Percentiles rank a stretch among this genome's conserved stretches.
phyloP scores from a whole-genome alignment of 2,797 vertebrate species.

The Phalloptychus januarius region DNA sequence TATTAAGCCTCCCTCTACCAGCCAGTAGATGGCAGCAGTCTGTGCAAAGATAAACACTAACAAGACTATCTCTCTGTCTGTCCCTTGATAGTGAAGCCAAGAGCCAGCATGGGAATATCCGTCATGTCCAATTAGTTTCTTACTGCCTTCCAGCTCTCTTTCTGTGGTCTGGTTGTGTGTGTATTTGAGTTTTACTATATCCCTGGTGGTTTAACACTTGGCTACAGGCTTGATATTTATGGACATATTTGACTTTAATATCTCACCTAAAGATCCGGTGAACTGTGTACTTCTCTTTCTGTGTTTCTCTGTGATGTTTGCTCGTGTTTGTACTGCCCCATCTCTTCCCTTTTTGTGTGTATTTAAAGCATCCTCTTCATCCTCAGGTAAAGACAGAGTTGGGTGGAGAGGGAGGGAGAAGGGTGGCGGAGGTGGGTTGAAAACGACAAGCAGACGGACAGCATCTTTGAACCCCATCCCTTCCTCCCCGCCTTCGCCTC shows the following conservation, averaged over 20 bases:
- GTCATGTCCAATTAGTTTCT: slow-evolving; percentile 50
- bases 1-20: background rate
- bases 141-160: slow-evolving; percentile 22
- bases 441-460: slow-evolving; percentile 63
- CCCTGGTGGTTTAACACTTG: slow-evolving; percentile 29
- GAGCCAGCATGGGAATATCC: slow-evolving; percentile 52
- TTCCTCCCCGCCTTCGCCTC: slow-evolving; percentile 56
- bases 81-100: slow-evolving; percentile 62
- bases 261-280: slow-evolving; percentile 4
- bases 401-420: slow-evolving; percentile 65
- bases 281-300: background rate
- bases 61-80: slow-evolving; percentile 25
- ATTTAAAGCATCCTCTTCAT: slow-evolving; percentile 55
- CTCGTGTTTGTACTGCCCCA: slow-evolving; percentile 47
- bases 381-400: slow-evolving; percentile 74
- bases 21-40: slow-evolving; percentile 76
- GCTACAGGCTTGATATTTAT: slow-evolving; percentile 19
- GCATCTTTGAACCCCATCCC: slow-evolving; percentile 52
- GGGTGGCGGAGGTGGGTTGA: slow-evolving; percentile 60
- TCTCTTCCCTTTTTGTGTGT: background rate
- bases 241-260: slow-evolving; percentile 16
- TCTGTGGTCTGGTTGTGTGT: background rate
- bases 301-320: background rate
- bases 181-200: slow-evolving; percentile 10
- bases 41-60: slow-evolving; percentile 19